These are phyloP conservation scores for Erpornis zantholeuca DNA, from an alignment of 2,113 vertebrate species.

Conservation along the genomic window DNA sequence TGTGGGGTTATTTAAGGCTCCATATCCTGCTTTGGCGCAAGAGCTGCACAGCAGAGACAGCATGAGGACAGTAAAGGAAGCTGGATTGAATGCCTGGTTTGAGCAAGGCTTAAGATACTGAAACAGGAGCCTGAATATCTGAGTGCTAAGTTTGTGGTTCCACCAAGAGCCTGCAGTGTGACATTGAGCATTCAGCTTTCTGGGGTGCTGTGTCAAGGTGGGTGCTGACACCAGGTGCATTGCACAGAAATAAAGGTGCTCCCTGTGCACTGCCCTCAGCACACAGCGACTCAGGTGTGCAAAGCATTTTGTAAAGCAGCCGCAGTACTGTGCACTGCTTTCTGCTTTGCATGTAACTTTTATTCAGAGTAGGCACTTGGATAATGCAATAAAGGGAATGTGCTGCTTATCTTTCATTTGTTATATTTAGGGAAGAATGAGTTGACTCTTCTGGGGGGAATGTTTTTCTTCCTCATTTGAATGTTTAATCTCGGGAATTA, in stretches of 20 bases:
- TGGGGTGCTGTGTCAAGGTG: accelerated
- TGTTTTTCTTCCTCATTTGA: neutral
- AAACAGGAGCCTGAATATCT: neutral
- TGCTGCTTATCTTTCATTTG: neutral
- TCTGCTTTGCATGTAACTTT: neutral
- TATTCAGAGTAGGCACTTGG: neutral
- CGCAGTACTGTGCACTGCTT: neutral
- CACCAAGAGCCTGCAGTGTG: neutral
- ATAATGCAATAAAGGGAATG: neutral
- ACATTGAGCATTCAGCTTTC: accelerated
- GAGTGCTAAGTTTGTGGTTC: neutral
- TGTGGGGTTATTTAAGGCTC: neutral
- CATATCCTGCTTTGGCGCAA: neutral
- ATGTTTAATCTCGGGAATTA: neutral
- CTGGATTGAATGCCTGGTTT: neutral
- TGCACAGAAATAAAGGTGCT: neutral
- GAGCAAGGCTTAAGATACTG: neutral
- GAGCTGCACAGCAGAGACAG: neutral
- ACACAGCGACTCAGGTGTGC: accelerated
- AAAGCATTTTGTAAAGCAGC: neutral
- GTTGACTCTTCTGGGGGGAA: neutral
- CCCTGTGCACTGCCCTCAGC: accelerated
- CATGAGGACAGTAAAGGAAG: neutral
- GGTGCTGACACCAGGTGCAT: neutral
- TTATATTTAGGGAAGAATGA: neutral